Base-by-base conservation (phyloP, 2,797 vertebrate genomes). In the Pterois miles region DNA sequence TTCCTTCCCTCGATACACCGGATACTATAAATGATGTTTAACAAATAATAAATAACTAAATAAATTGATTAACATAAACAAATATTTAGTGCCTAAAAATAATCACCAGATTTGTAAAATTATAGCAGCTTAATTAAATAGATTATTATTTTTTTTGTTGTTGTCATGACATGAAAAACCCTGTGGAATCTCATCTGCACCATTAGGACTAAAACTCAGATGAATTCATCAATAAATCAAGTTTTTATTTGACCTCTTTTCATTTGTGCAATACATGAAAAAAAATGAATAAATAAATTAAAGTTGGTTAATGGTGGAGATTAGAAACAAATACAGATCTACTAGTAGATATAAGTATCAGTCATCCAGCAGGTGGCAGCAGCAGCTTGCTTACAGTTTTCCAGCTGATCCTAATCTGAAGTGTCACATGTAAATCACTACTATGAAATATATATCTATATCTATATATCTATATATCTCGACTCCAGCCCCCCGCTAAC, bases 361-460 rank as follows among this genome's bases (percentile, higher is more conserved):
- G 5, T 2, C 2, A 2, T 77, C 85, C 91, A 79, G 71, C 74
- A 91, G 91, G 76, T 1, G 89, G 83, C 48, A 66, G 75, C 76
- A 87, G 85, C 50, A 9, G 71, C 74, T 59, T 10, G 56, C 33
- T 22, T 68, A 9, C 16, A 18, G 54, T 10, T 59, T 13, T 63
- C 1, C 48, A 20, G 4, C 4, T 80, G 81, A 80, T 40, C 57
- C 60, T 62, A 22, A 57, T 74, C 68, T 59, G 34, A 40, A 36
- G 71, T 16, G 63, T 11, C 40, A 46, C 53, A 16, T 48, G 14
- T 31, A 43, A 18, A 14, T 43, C 14, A 1, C 6, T 22, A 22
- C 20, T n/a, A 22, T 50, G 48, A 50, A 52, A 36, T 36, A 48
- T 48, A 48, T 48, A 48, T n/a, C n/a, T n/a, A n/a, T n/a, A n/a